phyloP scores from a whole-genome alignment of 1,140 invertebrate species.

The Cotesia glomerata region DNA sequence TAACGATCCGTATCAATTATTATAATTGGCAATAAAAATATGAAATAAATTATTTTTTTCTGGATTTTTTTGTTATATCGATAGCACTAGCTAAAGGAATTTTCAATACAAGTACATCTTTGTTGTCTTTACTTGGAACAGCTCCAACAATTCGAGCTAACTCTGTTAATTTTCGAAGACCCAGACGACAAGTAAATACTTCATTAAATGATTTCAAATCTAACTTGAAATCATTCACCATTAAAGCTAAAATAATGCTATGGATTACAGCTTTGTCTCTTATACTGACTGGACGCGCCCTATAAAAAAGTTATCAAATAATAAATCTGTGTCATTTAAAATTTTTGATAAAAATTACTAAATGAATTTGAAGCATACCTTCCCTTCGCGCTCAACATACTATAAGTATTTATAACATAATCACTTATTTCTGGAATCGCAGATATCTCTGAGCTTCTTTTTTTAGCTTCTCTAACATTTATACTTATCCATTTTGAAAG shows the following conservation, averaged over 20 bases:
- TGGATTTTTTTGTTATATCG: slow-evolving; percentile 36
- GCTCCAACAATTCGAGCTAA: slow-evolving; percentile 58
- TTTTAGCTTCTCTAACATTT: slow-evolving; percentile 53
- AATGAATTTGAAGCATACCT: slow-evolving; percentile 45
- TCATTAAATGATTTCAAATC: slow-evolving; percentile 58
- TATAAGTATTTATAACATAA: slow-evolving; percentile 58
- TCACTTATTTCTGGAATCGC: slow-evolving; percentile 45
- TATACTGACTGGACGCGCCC: slow-evolving; percentile 57
- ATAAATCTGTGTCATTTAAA: neutral
- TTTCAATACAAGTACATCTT: slow-evolving; percentile 53
- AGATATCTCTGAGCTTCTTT: slow-evolving; percentile 45
- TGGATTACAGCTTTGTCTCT: slow-evolving; percentile 63
- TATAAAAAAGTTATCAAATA: slow-evolving; percentile 41
- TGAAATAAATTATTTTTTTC: slow-evolving; percentile 22
- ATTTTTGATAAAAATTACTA: neutral
- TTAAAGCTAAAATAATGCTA: slow-evolving; percentile 58
- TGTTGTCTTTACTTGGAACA: slow-evolving; percentile 48
- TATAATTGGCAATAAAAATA: no score
- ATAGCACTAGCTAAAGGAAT: slow-evolving; percentile 57
- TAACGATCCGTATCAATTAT: no score
- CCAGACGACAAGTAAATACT: slow-evolving; percentile 44
- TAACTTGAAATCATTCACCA: slow-evolving; percentile 53
- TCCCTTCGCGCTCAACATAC: slow-evolving; percentile 45
- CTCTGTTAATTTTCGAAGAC: slow-evolving; percentile 59
- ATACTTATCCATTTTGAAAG: slow-evolving; percentile 54